Percentiles rank a stretch among this genome's conserved stretches.
These are phyloP conservation scores for Halichondria panicea DNA, from an alignment of 37 sponge, comb jelly and placozoan species.

Conservation along the genomic window DNA sequence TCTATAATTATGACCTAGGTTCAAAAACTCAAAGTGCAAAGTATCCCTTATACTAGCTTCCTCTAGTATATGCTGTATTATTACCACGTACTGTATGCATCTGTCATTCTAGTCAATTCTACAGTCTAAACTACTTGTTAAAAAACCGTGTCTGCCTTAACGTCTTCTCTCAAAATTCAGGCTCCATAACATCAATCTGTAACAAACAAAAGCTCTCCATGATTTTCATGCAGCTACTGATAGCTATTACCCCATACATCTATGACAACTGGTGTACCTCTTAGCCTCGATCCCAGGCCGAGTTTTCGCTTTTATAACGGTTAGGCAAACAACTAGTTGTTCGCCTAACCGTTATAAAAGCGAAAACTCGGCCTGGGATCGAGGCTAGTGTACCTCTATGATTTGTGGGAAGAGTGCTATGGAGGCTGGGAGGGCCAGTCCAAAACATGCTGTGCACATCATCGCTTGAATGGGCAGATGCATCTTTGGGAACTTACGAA, in stretches of 20 bases:
- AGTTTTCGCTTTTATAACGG: too few relatives aligned
- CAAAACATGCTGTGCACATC: conserved; percentile 62
- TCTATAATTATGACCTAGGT: too few relatives aligned
- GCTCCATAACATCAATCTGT: conserved; percentile 65
- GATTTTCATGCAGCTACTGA: background rate
- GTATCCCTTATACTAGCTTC: too few relatives aligned
- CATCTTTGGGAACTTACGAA: conserved; percentile 49
- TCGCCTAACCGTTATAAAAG: too few relatives aligned
- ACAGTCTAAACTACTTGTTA: too few relatives aligned
- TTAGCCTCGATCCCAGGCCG: too few relatives aligned
- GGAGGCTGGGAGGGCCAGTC: conserved; percentile 70
- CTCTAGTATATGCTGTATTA: too few relatives aligned
- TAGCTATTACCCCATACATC: background rate
- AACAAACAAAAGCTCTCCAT: background rate
- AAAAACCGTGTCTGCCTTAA: conserved; percentile 48
- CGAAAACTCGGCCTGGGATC: too few relatives aligned
- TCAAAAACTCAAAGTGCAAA: too few relatives aligned
- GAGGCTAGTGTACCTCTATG: conserved; percentile 72
- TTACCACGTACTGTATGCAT: too few relatives aligned
- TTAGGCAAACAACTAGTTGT: too few relatives aligned
- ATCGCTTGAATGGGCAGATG: conserved; percentile 67
- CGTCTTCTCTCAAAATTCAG: conserved; percentile 34
- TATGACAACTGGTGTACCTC: background rate
- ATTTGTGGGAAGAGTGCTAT: conserved; percentile 83
- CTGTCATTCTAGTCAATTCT: too few relatives aligned